phyloP scores from a whole-genome alignment of 2,888 invertebrate species.

The Callosobruchus maculatus region DNA sequence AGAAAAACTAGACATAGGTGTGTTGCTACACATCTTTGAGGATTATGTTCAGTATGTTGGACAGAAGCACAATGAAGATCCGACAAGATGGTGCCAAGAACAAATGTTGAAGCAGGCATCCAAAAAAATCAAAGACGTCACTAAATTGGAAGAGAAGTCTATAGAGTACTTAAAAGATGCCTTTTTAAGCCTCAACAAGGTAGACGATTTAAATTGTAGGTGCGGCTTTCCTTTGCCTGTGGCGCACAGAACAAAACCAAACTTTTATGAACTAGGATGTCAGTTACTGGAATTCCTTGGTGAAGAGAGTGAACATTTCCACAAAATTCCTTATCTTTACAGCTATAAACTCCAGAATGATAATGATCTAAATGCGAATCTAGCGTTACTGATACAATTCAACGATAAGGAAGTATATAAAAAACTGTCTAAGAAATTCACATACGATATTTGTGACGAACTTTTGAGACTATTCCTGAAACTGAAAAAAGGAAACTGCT shows the following conservation, averaged over 20 bases:
- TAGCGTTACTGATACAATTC: slow-evolving; percentile 60
- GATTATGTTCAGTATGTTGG: slow-evolving; percentile 34
- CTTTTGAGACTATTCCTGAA: slow-evolving; percentile 55
- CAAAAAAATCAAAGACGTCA: slow-evolving; percentile 17
- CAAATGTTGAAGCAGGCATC: slow-evolving; percentile 40
- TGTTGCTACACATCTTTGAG: slow-evolving; percentile 30
- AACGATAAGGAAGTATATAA: slow-evolving; percentile 57
- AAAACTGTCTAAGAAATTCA: slow-evolving; percentile 54
- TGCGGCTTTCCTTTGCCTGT: slow-evolving; percentile 61
- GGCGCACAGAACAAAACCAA: slow-evolving; percentile 47
- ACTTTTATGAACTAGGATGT: slow-evolving; percentile 57
- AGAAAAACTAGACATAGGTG: slow-evolving; percentile 24
- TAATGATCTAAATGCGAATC: slow-evolving; percentile 52
- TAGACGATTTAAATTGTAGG: slow-evolving; percentile 53
- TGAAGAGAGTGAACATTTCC: slow-evolving; percentile 51
- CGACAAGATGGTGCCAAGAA: slow-evolving; percentile 39
- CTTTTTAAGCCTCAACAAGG: slow-evolving; percentile 53
- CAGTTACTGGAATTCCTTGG: slow-evolving; percentile 48
- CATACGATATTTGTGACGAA: slow-evolving; percentile 59
- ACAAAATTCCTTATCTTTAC: slow-evolving; percentile 62
- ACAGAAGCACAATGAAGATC: slow-evolving; percentile 26
- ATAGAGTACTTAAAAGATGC: slow-evolving; percentile 53
- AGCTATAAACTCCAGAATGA: slow-evolving; percentile 53
- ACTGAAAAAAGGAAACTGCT: slow-evolving; percentile 56
- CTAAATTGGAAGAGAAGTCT: slow-evolving; percentile 13